phyloP scores from a whole-genome alignment of 2,113 vertebrate species.

The Ploceus nigricollis region DNA sequence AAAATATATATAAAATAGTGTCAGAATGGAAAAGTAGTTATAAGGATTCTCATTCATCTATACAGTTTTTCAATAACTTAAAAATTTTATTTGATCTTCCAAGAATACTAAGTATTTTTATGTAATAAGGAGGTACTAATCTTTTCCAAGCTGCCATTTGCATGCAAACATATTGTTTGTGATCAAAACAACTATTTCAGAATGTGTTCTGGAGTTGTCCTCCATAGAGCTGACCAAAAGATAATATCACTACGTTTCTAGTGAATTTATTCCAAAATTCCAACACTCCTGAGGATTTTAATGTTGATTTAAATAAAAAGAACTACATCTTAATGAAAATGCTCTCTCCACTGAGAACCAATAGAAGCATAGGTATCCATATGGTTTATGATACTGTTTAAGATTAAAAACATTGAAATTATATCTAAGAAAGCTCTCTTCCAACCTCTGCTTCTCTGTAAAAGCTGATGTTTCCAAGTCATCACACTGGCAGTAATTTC shows the following conservation, averaged over 20 bases:
- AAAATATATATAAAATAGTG: neutral
- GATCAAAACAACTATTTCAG: neutral
- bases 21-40: neutral
- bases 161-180: rapidly evolving
- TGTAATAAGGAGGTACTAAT: neutral
- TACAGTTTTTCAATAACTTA: neutral
- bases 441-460: neutral
- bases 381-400: neutral
- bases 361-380: neutral
- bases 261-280: neutral
- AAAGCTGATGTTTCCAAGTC: neutral
- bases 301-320: neutral
- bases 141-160: neutral
- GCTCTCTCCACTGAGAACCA: neutral
- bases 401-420: neutral
- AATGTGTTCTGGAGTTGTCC: neutral
- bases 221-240: neutral
- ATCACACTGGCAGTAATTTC: neutral
- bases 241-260: neutral
- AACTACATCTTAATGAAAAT: neutral
- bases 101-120: neutral
- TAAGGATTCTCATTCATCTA: neutral
- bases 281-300: neutral
- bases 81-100: neutral
- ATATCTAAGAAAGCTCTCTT: neutral